Conservation (phyloP, 2,888 invertebrate genomes). For the Pachliopta kotzebuea region DNA sequence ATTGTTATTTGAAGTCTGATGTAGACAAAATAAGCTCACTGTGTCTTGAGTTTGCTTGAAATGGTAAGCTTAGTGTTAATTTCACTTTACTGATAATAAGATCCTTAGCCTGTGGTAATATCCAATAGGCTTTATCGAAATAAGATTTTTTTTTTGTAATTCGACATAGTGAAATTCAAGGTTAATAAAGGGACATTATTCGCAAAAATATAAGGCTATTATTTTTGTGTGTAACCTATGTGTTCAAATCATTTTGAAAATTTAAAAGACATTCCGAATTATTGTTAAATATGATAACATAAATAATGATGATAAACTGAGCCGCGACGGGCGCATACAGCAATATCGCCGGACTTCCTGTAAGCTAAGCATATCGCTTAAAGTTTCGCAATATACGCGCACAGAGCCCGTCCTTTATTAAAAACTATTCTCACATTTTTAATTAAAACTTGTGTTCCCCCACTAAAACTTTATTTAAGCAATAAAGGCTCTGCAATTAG, state of each 20-base stretch:
- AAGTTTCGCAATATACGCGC: constrained; percentile 80
- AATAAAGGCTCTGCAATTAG: constrained; percentile 80
- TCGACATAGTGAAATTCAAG: too few relatives aligned
- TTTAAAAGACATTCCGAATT: neutral
- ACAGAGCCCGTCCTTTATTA: constrained; percentile 77
- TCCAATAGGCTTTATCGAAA: too few relatives aligned
- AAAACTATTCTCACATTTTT: constrained; percentile 81
- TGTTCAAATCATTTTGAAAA: neutral
- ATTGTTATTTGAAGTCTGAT: too few relatives aligned
- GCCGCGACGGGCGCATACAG: constrained; percentile 44
- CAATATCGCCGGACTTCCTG: constrained; percentile 71
- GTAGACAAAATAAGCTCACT: too few relatives aligned
- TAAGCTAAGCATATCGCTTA: constrained; percentile 76
- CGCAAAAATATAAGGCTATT: too few relatives aligned
- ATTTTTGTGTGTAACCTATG: neutral
- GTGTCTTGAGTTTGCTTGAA: too few relatives aligned
- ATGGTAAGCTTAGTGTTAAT: too few relatives aligned
- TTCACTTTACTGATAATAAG: too few relatives aligned
- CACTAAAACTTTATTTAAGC: constrained; percentile 81
- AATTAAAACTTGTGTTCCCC: constrained; percentile 80
- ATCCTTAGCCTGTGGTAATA: too few relatives aligned
- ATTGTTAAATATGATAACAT: too few relatives aligned
- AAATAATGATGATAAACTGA: constrained; percentile 23
- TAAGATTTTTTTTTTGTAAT: too few relatives aligned
- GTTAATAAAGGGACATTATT: too few relatives aligned